A percentile compares a stretch with the other conserved stretches of the same genome.
Conservation (phyloP, 2,888 invertebrate species). For the Oxyteleia sp. region DNA sequence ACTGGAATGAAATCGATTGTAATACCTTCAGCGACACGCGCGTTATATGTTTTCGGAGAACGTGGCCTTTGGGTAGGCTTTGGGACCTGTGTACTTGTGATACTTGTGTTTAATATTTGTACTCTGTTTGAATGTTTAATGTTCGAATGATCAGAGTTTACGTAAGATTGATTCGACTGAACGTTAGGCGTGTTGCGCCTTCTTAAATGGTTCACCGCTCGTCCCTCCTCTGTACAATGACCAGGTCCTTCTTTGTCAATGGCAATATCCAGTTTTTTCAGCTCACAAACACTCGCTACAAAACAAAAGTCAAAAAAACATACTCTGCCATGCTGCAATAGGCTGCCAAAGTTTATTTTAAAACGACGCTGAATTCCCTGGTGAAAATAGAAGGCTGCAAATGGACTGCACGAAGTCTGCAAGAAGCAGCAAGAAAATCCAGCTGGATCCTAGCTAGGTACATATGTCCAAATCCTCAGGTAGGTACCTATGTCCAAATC, state of each 20-base stretch:
- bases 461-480: too few relatives aligned
- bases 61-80: constrained; percentile 83
- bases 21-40: constrained; percentile 85
- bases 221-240: constrained; percentile 80
- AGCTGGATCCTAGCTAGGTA: too few relatives aligned
- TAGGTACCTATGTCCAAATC: too few relatives aligned
- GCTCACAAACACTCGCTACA: constrained; percentile 87
- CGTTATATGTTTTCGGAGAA: constrained; percentile 83
- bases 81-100: constrained; percentile 81
- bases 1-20: constrained; percentile 64
- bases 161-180: constrained; percentile 80
- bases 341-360: constrained; percentile 76
- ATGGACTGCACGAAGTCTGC: too few relatives aligned
- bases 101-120: constrained; percentile 82
- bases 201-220: constrained; percentile 83
- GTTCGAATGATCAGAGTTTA: constrained; percentile 79
- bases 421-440: too few relatives aligned
- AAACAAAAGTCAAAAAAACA: constrained; percentile 82
- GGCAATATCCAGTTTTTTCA: constrained; percentile 86
- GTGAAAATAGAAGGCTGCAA: too few relatives aligned
- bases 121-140: constrained; percentile 81
- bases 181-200: constrained; percentile 81
- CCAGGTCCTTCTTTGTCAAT: constrained; percentile 81
- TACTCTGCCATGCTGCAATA: constrained; percentile 86
- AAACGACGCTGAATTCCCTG: too few relatives aligned